A percentile compares a stretch with the other conserved stretches of the same genome.
phyloP scores from a whole-genome alignment of 2,113 vertebrate species.

The Lasiurus borealis region DNA sequence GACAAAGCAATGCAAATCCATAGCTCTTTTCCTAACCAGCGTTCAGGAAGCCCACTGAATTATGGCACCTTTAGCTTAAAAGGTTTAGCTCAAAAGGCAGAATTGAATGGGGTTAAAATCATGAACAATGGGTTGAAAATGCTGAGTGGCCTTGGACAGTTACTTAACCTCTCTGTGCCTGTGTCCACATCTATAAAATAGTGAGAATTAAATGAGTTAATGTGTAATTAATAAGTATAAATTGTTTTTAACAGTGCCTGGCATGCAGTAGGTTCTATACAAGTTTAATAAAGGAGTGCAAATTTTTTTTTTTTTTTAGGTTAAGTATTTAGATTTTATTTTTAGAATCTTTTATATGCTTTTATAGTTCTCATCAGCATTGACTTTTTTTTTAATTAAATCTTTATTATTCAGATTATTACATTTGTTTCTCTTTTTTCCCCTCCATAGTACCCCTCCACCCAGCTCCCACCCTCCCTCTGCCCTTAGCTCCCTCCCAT shows the following conservation, averaged over 20 bases:
- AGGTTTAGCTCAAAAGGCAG: not conserved
- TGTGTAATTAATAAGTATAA: not conserved
- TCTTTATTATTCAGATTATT: too few species aligned
- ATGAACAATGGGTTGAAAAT: not conserved
- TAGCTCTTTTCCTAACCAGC: not conserved
- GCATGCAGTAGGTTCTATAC: not conserved
- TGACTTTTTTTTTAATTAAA: too few species aligned
- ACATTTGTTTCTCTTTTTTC: too few species aligned
- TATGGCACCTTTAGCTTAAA: not conserved
- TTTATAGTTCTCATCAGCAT: too few species aligned
- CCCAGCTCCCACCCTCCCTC: too few species aligned
- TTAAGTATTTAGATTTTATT: too few species aligned
- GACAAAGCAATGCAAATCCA: not conserved
- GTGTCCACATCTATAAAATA: constrained; percentile 32
- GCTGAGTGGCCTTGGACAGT: not conserved
- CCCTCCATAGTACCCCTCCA: too few species aligned
- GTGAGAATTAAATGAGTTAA: not conserved
- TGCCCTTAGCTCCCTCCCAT: too few species aligned
- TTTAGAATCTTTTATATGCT: too few species aligned
- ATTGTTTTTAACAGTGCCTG: not conserved
- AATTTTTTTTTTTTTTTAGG: too few species aligned
- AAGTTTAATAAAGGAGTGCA: not conserved
- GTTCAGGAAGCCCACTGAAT: constrained; percentile 10
- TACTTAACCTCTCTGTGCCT: not conserved
- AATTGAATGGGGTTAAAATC: not conserved